Evolutionary conservation across 2,888 invertebrate genomes (phyloP), one percentile per base, ranked within the genome.

Genomic region (Sinodicranocentrus sp.): DNA sequence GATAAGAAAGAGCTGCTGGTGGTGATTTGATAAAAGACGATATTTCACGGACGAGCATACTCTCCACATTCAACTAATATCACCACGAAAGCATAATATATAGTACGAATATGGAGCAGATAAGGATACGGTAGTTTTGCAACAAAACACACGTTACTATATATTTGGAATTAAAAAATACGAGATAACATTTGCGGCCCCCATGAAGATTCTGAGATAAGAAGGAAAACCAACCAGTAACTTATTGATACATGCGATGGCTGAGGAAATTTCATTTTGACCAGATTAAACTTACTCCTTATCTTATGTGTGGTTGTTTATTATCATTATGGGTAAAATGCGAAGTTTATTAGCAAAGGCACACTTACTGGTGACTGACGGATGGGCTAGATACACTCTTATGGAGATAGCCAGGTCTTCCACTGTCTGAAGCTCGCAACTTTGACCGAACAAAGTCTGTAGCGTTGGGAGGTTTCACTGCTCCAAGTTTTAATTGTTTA

Each of bases 361-460:
- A 13, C 2, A 85, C 85, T 84, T 82, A 85, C 85, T 84, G 84
- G 57, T 85, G 85, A 73, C 84, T 85, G 33, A 89, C 88, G 26
- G 89, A 88, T 8, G 89, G 89, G 79, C 85, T 89, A 19, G 89
- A 89, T 25, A 88, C 79, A 8, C 88, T 88, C 67, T 89, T 89
- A 39, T 89, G 89, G 59, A 89, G 86, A 71, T 84, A 84, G 26
- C 87, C 86, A 48, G 87, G 78, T n/a, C 79, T 67, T 68, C 88
- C 89, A 61, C 84, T 87, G 43, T 88, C 85, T 33, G 87, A 80
- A 19, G 88, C 84, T 44, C 85, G 63, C 52, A 83, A 83, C 79
- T 82, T 83, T 1, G 83, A 83, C 15, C 87, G 59, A 43, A 84
- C 70, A 78, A 85, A 85, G n/a, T 85, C 87, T 15, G 84, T 80